These are phyloP conservation scores for Elephantulus edwardii DNA, from an alignment of 2,113 vertebrate genomes.

Conservation along the genomic window DNA sequence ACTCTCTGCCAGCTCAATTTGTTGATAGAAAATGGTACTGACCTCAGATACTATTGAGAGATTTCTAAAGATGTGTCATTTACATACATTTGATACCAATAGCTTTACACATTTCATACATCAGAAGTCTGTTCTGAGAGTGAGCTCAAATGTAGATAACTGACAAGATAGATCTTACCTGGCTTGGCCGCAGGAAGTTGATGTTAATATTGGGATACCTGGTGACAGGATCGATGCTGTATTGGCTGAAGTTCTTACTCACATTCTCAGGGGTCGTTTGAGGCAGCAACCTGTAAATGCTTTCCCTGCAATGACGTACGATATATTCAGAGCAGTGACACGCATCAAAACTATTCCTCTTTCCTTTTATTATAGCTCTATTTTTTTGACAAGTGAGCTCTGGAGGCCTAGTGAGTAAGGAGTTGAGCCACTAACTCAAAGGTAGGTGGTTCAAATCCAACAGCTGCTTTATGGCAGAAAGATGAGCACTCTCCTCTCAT, in stretches of 20 bases:
- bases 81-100: neutral
- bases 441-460: too few relatives aligned
- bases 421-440: too few relatives aligned
- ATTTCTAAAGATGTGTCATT: neutral
- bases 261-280: constrained; percentile 99
- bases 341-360: neutral
- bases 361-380: neutral
- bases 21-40: neutral
- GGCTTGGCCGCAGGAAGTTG: constrained; percentile 92
- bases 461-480: too few relatives aligned
- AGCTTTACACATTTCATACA: neutral
- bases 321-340: neutral
- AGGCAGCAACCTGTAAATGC: constrained; percentile 95
- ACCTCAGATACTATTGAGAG: neutral
- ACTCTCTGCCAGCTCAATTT: neutral
- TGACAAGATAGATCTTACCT: constrained; percentile 84
- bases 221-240: constrained; percentile 95
- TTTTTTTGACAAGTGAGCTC: too few relatives aligned
- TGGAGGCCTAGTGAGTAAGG: too few relatives aligned
- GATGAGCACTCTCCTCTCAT: too few relatives aligned
- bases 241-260: constrained; percentile 97
- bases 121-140: neutral
- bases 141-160: rapidly evolving
- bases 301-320: constrained; percentile 87
- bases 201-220: constrained; percentile 97